These are phyloP conservation scores for Notoglanidium macrostoma DNA, from an alignment of 2,797 vertebrate genomes.

Conservation along the genomic window DNA sequence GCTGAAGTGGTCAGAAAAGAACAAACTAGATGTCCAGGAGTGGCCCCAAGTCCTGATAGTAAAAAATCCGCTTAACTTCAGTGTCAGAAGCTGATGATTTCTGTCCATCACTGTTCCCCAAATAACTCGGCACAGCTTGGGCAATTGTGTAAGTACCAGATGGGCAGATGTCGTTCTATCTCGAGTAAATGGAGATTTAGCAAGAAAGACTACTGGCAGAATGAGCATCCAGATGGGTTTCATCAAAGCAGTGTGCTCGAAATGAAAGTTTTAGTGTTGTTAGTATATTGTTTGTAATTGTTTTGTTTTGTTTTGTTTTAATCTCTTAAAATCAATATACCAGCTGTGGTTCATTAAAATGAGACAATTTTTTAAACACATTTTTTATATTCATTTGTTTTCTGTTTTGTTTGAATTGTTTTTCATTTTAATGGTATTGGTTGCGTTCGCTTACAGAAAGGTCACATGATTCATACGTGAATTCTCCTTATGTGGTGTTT, in stretches of 20 bases:
- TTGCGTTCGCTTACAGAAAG: background rate
- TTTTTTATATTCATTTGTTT: background rate
- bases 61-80: background rate
- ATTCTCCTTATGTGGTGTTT: background rate
- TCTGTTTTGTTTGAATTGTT: background rate
- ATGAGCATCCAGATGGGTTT: conserved; percentile 40
- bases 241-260: conserved; percentile 1
- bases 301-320: background rate
- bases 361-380: background rate
- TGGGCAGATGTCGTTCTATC: conserved; percentile 17
- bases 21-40: conserved; percentile 2
- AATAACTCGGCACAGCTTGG: conserved; percentile 28
- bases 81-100: conserved; percentile 11
- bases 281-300: conserved; percentile 19
- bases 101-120: background rate
- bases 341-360: conserved; percentile 22
- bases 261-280: conserved; percentile 16
- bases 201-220: conserved; percentile 22
- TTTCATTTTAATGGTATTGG: background rate
- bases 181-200: conserved; percentile 24
- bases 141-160: conserved; percentile 26
- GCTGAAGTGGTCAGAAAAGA: background rate
- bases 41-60: background rate
- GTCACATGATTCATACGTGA: background rate
- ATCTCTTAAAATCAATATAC: conserved; percentile 1